Evolutionary conservation across 2,888 invertebrate species (phyloP), one percentile per base, ranked within the genome.

Genomic region (Antheraea yamamai): DNA sequence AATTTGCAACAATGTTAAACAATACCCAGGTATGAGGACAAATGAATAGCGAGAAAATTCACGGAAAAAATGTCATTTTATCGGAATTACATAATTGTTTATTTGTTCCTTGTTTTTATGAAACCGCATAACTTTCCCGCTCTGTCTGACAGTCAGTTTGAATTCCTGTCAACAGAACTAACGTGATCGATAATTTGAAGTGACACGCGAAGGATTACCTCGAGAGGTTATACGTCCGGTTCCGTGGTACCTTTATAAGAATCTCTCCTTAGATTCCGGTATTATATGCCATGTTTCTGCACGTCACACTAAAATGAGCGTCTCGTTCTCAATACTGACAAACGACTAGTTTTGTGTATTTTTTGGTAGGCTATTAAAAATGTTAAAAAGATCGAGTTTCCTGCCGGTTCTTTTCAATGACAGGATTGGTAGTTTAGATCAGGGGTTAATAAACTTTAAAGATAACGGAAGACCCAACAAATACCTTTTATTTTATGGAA

Each of bases 91-190:
- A 61, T 64, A 64, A 26, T 64, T 64, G 18, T 16, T 64, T 16
- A 64, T 64, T 64, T 64, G n/a, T 64, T 64, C 64, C 64, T 23
- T 64, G 64, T 64, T 14, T 26, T 64, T 26, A 64, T 26, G 64
- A 64, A 64, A 64, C 23, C 16, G 64, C 64, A 26, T 14, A 26
- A 64, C 64, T 64, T 64, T 26, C 26, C 26, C 64, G 26, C 14
- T 6, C 14, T 26, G 26, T 26, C 3, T 23, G 64, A 64, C 64
- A 26, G 23, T 0, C 26, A 64, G 26, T 64, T 64, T 64, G 26
- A 64, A 26, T 64, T 26, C 64, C 26, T 64, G 64, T 64, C 26
- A 16, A 26, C 10, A 10, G 26, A 3, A 64, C 10, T 26, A 61
- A 64, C 26, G 12, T 14, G 61, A 61, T 3, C 61, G 23, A 23